Conservation (phyloP, 2,113 vertebrate genomes). For the Pollimyrus isidori region DNA sequence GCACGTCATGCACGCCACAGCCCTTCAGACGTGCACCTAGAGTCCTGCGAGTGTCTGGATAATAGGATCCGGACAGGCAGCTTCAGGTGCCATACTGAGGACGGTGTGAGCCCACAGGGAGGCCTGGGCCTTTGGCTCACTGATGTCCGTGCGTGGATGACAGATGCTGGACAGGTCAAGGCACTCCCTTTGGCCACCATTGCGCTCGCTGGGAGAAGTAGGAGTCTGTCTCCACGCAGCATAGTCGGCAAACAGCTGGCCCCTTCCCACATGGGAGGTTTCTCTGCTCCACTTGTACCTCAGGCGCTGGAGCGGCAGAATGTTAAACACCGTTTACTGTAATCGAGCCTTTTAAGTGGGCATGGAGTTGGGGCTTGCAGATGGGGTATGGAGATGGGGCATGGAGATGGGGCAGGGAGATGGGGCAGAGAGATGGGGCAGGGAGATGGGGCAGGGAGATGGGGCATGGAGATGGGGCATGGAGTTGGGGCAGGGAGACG, state of each 20-base stretch:
- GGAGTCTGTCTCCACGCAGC: conserved; percentile 25
- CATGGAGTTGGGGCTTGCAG: not conserved
- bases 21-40: not conserved
- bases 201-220: conserved; percentile 19
- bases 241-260: conserved; percentile 27
- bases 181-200: conserved; percentile 40
- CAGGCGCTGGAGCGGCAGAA: not conserved
- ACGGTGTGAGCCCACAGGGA: not conserved
- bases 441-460: too few species aligned
- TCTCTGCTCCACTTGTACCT: conserved; percentile 24
- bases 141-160: conserved; percentile 35
- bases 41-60: not conserved
- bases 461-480: not conserved
- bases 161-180: conserved; percentile 32
- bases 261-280: conserved; percentile 26
- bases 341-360: not conserved
- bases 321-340: not conserved
- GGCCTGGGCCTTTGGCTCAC: conserved; percentile 26
- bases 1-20: not conserved
- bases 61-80: not conserved
- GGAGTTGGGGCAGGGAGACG: not conserved
- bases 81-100: not conserved
- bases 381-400: not conserved
- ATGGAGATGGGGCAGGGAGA: not conserved
- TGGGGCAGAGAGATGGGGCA: not conserved